Conservation (phyloP, 2,888 invertebrate species). For the Clostera curtula region DNA sequence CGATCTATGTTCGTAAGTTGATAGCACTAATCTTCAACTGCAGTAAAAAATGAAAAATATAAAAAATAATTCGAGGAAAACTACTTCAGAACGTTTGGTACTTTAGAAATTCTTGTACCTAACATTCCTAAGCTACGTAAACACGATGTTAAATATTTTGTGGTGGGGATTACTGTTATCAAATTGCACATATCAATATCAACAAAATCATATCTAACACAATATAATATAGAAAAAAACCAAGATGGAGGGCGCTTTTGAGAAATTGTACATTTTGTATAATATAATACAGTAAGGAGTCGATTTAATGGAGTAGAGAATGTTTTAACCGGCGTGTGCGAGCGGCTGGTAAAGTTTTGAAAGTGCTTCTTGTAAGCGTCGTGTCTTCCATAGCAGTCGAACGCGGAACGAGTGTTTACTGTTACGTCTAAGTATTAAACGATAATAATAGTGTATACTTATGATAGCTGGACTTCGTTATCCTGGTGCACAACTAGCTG, state of each 20-base stretch:
- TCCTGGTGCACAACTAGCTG: too few species aligned
- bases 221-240: slow-evolving; percentile 35
- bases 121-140: slow-evolving; percentile 3
- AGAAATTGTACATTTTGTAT: slow-evolving; percentile 71
- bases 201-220: slow-evolving; percentile 38
- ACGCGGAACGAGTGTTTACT: slow-evolving; percentile 59
- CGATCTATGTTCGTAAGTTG: slow-evolving; percentile 22
- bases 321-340: slow-evolving; percentile 55
- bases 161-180: slow-evolving; percentile 38
- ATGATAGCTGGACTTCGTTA: too few species aligned
- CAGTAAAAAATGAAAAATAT: too few species aligned
- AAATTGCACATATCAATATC: slow-evolving; percentile 24
- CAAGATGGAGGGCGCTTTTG: slow-evolving; percentile 54
- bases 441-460: slow-evolving; percentile 72
- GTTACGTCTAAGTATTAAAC: slow-evolving; percentile 70
- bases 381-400: slow-evolving; percentile 74
- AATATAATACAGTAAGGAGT: slow-evolving; percentile 68
- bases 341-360: slow-evolving; percentile 64
- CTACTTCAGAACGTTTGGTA: too few species aligned
- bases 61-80: too few species aligned
- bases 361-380: slow-evolving; percentile 71
- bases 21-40: slow-evolving; percentile 33
- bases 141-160: too few species aligned
- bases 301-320: slow-evolving; percentile 58
- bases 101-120: too few species aligned